These are phyloP conservation scores for Lanistes nyassanus DNA, from an alignment of 1,140 invertebrate genomes.

Conservation along the genomic window DNA sequence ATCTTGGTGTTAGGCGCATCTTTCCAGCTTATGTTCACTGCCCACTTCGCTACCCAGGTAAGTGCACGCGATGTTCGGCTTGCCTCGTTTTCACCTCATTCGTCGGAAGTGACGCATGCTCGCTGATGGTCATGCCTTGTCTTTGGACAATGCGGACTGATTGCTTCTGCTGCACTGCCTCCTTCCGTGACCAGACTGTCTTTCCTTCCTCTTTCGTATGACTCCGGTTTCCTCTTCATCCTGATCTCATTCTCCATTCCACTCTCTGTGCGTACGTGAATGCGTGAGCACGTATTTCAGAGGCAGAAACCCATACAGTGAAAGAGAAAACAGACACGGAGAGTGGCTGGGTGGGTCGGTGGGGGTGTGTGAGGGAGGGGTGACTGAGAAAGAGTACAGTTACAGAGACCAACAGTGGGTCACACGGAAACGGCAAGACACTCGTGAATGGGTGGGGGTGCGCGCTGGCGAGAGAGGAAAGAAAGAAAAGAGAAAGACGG, in stretches of 20 bases:
- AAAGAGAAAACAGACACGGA: background rate
- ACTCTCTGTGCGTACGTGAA: too few species aligned
- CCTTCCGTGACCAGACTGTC: too few species aligned
- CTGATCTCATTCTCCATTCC: too few species aligned
- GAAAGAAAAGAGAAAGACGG: conserved; percentile 1
- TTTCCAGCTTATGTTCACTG: conserved; percentile 42
- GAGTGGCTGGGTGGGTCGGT: background rate
- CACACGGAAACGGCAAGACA: background rate
- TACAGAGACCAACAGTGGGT: background rate
- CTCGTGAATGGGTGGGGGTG: background rate
- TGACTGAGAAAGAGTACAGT: background rate
- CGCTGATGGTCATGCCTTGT: too few species aligned
- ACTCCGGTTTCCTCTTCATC: too few species aligned
- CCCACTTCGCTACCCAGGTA: conserved; percentile 37
- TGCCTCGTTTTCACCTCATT: too few species aligned
- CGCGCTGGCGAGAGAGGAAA: background rate
- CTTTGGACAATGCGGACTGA: too few species aligned
- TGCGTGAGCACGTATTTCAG: too few species aligned
- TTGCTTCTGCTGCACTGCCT: too few species aligned
- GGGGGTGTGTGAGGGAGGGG: background rate
- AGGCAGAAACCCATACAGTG: background rate
- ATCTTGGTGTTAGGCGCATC: conserved; percentile 26
- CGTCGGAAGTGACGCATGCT: too few species aligned
- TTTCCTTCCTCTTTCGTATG: too few species aligned
- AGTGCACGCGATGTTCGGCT: too few species aligned